Evolutionary conservation across 2,888 invertebrate species (phyloP), one percentile per base, ranked within the genome.

Genomic region (Caenorhabditis sp.): DNA sequence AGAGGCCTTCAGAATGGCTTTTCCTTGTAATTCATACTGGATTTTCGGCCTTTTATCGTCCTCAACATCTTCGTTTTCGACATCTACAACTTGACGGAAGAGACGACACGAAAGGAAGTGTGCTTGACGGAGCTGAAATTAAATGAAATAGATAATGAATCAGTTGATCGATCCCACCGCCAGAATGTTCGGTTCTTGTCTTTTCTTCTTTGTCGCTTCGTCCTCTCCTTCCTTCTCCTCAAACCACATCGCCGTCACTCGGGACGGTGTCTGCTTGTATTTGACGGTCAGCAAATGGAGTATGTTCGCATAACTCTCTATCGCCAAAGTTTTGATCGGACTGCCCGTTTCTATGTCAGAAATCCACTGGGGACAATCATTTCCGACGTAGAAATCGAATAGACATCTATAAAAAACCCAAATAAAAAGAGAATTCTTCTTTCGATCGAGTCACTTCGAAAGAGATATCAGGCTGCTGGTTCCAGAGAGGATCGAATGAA

Each of bases 241-340:
- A 24, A 59, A 58, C 76, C 76, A 81, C 27, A 62, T 62, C 48
- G 30, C 30, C 1, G 66, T 48, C 3, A 81, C 32, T 53, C 53
- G 76, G 0, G 41, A 15, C 9, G 74, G 79, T 17, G 65, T 32
- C 13, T 39, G 62, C 13, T 74, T 70, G 35, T 77, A 81, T 58
- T 81, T 81, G 39, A 65, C 48, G 2, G 55, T 35, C 9, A 81
- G 32, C 30, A 53, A 76, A 3, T 74, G 61, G 4, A 76, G 22
- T 13, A 81, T 79, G 48, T 77, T 65, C 0, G 68, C 48, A 39
- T 81, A 81, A 27, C 68, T 61, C 22, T 76, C 78, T 22, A 75
- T 63, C 0, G 79, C 76, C 9, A 24, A 5, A 2, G 78, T 79
- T 35, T 78, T 81, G 6, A 65, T 41, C 4, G 32, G 37, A 37